phyloP scores from a whole-genome alignment of 2,797 vertebrate species.

The Rhincodon typus region DNA sequence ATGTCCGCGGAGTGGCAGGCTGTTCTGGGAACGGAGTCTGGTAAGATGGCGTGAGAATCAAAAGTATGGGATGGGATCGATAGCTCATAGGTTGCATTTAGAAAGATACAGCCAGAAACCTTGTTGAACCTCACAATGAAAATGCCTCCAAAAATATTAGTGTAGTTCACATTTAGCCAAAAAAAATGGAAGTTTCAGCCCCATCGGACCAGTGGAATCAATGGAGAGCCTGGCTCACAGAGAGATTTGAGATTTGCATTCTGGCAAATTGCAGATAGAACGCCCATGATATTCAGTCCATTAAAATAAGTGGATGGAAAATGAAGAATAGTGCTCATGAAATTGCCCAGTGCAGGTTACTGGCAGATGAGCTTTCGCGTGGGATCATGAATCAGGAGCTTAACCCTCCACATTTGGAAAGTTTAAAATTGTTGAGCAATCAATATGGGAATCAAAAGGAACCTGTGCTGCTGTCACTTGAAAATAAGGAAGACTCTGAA shows the following conservation, averaged over 20 bases:
- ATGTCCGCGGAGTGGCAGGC: too few species aligned
- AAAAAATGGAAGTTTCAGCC: too few species aligned
- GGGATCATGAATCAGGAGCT: not conserved
- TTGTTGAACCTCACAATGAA: too few species aligned
- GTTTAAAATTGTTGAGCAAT: not conserved
- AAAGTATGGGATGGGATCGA: too few species aligned
- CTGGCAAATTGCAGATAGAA: not conserved
- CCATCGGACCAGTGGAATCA: not conserved
- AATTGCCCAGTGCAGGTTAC: not conserved
- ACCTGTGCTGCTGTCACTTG: not conserved
- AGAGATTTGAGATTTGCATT: not conserved
- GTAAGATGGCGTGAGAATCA: too few species aligned
- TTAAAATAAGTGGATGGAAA: not conserved
- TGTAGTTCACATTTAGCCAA: too few species aligned
- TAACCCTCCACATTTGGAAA: not conserved
- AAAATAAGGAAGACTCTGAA: not conserved
- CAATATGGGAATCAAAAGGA: not conserved
- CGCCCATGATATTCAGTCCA: not conserved
- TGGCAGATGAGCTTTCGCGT: not conserved
- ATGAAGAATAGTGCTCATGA: not conserved
- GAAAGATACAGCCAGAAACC: too few species aligned
- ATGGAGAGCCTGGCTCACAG: not conserved
- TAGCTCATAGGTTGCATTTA: too few species aligned
- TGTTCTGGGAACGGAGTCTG: too few species aligned
- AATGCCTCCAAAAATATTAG: too few species aligned